Percentiles rank a stretch among this genome's conserved stretches.
phyloP scores from a whole-genome alignment of 2,888 invertebrate species.

The Parnassius mnemosyne region DNA sequence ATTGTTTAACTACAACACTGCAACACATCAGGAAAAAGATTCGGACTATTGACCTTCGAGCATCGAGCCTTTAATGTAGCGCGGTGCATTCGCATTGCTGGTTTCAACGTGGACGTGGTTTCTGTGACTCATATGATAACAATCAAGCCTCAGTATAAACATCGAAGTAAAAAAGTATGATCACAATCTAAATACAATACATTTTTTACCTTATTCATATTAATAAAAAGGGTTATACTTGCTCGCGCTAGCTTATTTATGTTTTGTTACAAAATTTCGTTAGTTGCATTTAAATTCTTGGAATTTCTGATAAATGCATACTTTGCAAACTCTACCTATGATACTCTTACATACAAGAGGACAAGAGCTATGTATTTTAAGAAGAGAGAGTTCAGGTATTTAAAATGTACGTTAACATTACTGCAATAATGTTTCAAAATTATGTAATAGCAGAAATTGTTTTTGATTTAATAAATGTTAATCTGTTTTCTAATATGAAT shows the following conservation, averaged over 20 bases:
- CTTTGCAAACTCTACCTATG: neutral
- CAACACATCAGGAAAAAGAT: constrained; percentile 65
- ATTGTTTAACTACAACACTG: neutral
- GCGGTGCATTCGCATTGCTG: constrained; percentile 46
- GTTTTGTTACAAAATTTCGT: constrained; percentile 3
- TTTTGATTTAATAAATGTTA: no score
- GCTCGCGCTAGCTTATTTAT: neutral
- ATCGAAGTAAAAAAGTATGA: constrained; percentile 5
- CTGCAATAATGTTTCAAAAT: no score
- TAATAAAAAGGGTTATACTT: neutral
- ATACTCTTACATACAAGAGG: neutral
- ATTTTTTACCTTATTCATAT: neutral
- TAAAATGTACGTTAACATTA: no score
- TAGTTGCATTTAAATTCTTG: constrained; percentile 3
- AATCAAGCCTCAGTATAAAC: constrained; percentile 9
- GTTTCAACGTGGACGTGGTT: constrained; percentile 42
- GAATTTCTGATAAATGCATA: neutral
- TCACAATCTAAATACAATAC: neutral
- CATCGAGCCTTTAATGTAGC: constrained; percentile 38
- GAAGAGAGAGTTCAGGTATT: no score
- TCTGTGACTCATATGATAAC: constrained; percentile 42
- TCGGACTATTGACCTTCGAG: constrained; percentile 59
- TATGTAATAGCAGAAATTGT: no score
- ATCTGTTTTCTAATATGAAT: no score
- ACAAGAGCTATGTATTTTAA: neutral